Evolutionary conservation across 2,113 vertebrate species (phyloP), one percentile per base, ranked within the genome.

Genomic region (Muscicapa adusta): DNA sequence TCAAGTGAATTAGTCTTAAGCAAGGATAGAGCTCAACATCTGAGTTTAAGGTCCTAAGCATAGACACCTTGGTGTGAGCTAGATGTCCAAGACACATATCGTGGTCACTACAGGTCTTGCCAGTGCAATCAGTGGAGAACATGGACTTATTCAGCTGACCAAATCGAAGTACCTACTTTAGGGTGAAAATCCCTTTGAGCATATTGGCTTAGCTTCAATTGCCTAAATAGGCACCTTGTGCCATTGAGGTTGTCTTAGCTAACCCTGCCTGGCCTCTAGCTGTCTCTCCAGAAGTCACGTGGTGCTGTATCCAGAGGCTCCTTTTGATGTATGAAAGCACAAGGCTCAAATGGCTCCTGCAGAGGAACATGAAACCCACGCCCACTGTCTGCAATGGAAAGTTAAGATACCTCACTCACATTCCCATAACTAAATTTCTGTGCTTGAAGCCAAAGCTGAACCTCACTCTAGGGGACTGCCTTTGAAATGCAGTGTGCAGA

Each of bases 401-500:
- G 93, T 75, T 65, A 66, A 85, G 92, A 38, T 14, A 88, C 50
- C 51, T 85, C 66, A n/a, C 62, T 83, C 75, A 79, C 50, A 86
- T 77, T 76, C 79, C 78, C 71, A 26, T 42, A 83, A 58, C 85
- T 92, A 61, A 83, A 91, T 80, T 72, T 76, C 67, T 76, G 50
- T 34, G 67, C 82, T 89, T 77, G 75, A 94, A 93, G 92, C 33
- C 91, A 94, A 93, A 94, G 85, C 79, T 74, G 88, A 95, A 92
- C 72, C 77, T 88, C 91, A 83, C 95, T 80, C 88, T 80, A 88
- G 95, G 92, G 63, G 75, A 83, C 75, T 92, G 82, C 47, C 83
- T 96, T 94, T 95, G 95, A 96, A 96, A 96, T 31, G 42, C 51
- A 94, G 85, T 63, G 38, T 83, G 81, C 38, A 93, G 85, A 93